phyloP scores from a whole-genome alignment of 2,888 invertebrate species.

The Lepidocyrtinus sp. region DNA sequence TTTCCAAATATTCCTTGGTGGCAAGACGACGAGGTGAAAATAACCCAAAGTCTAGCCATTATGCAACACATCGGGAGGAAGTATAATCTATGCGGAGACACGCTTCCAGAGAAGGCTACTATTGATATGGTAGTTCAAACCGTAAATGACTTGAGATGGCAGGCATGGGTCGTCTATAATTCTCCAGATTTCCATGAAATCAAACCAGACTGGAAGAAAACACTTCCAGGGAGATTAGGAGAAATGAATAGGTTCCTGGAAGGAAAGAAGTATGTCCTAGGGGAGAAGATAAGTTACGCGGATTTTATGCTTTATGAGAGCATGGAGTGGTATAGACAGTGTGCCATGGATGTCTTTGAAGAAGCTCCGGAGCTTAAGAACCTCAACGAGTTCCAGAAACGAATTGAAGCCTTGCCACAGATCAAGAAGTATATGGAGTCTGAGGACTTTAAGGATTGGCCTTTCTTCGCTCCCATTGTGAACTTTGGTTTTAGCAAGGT shows the following conservation, averaged over 20 bases:
- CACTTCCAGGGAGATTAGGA: slow-evolving; percentile 24
- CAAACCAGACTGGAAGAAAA: slow-evolving; percentile 43
- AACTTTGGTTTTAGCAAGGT: slow-evolving; percentile 32
- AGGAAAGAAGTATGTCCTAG: slow-evolving; percentile 34
- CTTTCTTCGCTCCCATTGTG: slow-evolving; percentile 36
- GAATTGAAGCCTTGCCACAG: slow-evolving; percentile 33
- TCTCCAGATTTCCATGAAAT: slow-evolving; percentile 38
- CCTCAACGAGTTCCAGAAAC: slow-evolving; percentile 28
- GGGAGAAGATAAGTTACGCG: slow-evolving; percentile 26
- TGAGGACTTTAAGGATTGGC: slow-evolving; percentile 26
- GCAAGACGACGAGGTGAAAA: slow-evolving; percentile 36
- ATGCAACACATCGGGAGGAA: slow-evolving; percentile 34
- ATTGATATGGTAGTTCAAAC: slow-evolving; percentile 33
- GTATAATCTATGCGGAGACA: slow-evolving; percentile 36
- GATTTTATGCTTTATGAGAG: slow-evolving; percentile 38
- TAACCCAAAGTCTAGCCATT: slow-evolving; percentile 39
- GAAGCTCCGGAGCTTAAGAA: slow-evolving; percentile 19
- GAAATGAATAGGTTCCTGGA: slow-evolving; percentile 39
- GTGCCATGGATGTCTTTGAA: slow-evolving; percentile 33
- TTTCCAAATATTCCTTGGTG: slow-evolving; percentile 44
- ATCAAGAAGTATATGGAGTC: slow-evolving; percentile 45
- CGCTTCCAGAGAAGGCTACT: slow-evolving; percentile 22
- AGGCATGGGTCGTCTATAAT: slow-evolving; percentile 35
- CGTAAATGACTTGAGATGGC: slow-evolving; percentile 32
- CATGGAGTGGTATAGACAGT: slow-evolving; percentile 23